Base-by-base conservation (phyloP, 2,888 invertebrate species). In the Hirtodrosophila alboralis region DNA sequence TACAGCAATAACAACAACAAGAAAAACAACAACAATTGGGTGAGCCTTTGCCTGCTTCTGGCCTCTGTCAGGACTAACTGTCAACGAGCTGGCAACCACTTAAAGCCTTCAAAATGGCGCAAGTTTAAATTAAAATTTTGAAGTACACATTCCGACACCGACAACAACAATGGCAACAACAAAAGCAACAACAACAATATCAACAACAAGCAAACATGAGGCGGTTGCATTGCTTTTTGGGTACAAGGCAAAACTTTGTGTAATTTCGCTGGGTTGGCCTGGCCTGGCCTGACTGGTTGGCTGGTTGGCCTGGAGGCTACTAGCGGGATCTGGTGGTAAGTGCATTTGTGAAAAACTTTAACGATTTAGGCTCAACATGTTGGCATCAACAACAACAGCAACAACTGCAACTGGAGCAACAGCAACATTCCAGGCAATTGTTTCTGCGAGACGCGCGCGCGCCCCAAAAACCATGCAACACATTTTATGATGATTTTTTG, bases 321-420 rank as follows among this genome's bases (percentile, higher is more conserved):
- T 71, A 40, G 61, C 64, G 51, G 69, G 73, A 73, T 79, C 69
- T 69, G 73, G 73, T 73, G 80, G 75, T 71, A 74, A 80, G 78
- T 80, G 81, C 79, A 81, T 81, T 84, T 81, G 79, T 58, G 73
- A 62, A 84, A 74, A 87, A 84, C 83, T 87, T 87, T 87, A 86
- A 87, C 86, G 88, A 88, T 88, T 87, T 88, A 88, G 87, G 87
- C 87, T 88, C 88, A 84, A 88, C 84, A 86, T 87, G 84, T 84
- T 81, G 80, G 79, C 72, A 58, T 76, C 72, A 58, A 66, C 51
- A 62, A 30, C 62, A 51, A 18, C 56, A 57, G 48, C 47, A 58
- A 18, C 71, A 72, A 57, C 65, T 63, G 23, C 44, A 49, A 49
- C 21, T 36, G 33, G 30, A 61, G n/a, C 53, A 51, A 41, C 48